Percentiles rank a stretch among this genome's conserved stretches.
Conservation (phyloP, 1,140 invertebrate genomes). For the Acromyrmex echinatior region DNA sequence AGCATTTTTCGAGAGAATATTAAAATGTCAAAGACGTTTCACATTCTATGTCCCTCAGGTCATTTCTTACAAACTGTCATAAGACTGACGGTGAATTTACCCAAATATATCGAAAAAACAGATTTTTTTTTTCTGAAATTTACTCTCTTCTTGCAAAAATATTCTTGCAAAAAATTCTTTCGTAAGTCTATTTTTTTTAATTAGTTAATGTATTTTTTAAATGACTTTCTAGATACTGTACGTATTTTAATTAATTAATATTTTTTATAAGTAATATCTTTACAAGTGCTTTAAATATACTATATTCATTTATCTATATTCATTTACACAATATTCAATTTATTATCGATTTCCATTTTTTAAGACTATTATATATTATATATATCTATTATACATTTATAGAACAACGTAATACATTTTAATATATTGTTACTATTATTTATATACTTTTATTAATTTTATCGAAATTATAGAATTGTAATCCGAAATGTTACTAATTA, state of each 20-base stretch:
- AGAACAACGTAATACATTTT: background rate
- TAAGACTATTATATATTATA: no score
- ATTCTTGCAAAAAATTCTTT: background rate
- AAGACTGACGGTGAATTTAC: background rate
- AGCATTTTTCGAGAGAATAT: slow-evolving; percentile 32
- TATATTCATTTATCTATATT: background rate
- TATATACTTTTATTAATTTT: background rate
- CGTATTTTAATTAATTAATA: slow-evolving; percentile 7
- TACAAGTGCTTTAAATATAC: background rate
- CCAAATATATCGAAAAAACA: background rate
- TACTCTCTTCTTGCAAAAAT: background rate
- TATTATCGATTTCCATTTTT: background rate
- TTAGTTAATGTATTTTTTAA: slow-evolving; percentile 27
- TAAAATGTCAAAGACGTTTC: slow-evolving; percentile 47
- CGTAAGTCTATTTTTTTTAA: background rate
- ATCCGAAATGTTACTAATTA: slow-evolving; percentile 35
- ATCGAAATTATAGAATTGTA: background rate
- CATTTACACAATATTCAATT: background rate
- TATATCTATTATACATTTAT: background rate
- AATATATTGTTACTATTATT: slow-evolving; percentile 16
- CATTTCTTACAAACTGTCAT: slow-evolving; percentile 11
- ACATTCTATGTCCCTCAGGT: background rate
- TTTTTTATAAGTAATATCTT: background rate
- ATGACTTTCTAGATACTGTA: background rate
- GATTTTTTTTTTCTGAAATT: slow-evolving; percentile 10